Base-by-base conservation (phyloP, 2,797 vertebrate genomes). In the Manis pentadactyla region DNA sequence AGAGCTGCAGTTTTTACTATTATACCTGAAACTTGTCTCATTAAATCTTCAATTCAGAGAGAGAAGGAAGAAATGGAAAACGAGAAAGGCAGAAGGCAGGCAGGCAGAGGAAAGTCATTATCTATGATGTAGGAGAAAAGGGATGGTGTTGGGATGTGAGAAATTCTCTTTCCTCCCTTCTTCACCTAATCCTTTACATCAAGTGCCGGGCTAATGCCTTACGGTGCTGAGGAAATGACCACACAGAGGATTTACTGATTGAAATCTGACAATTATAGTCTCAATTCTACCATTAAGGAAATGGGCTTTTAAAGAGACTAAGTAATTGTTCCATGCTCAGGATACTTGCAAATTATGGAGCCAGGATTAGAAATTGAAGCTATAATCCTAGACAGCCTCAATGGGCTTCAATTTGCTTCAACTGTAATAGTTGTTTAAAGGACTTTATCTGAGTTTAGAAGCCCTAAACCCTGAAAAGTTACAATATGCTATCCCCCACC, bases 201-300 rank as follows among this genome's bases (percentile, higher is more conserved):
- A 27, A 63, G 17, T 0, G n/a, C 53, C 27, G 10, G 51, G 14
- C 31, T 2, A 8, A 18, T 4, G 4, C 5, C 34, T 37, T 0
- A 0, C 21, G 3, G 0, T 0, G 0, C 11, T 7, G n/a, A 42
- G 25, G 23, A 73, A 21, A n/a, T 3, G 5, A n/a, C 0, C 23
- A 19, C 4, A 15, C 15, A 1, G 5, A 19, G 21, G 5, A 31
- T 14, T 37, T 34, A 27, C 21, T 7, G 51, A 39, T 51, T 19
- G 5, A 51, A 64, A 14, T 37, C 55, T 77, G 55, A 42, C 51
- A 31, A 61, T 23, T 15, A 4, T 17, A 7, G 51, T 42, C 23
- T 39, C 42, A 61, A 11, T n/a, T 27, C 69, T 25, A 61, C 27
- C 55, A 12, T 25, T 27, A 31, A 75, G 73, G 39, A 46, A 87